Percentiles rank a stretch among this genome's conserved stretches.
Conservation (phyloP, 2,113 vertebrate species). For the Cyprinodon brontotheroides region DNA sequence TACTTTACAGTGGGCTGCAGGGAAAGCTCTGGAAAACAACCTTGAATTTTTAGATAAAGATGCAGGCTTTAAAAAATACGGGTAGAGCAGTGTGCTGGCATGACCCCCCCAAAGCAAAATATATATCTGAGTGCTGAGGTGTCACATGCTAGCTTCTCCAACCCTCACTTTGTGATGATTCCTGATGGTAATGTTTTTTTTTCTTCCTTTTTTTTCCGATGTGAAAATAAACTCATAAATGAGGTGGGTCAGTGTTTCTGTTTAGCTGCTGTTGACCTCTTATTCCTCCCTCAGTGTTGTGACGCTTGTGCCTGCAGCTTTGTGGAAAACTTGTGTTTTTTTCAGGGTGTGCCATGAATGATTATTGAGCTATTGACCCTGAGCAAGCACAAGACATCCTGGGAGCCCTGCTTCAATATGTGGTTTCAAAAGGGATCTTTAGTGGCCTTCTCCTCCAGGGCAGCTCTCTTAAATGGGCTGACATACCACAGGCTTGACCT, state of each 20-base stretch:
- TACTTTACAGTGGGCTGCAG: constrained; percentile 11
- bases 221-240: background rate
- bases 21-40: constrained; percentile 6
- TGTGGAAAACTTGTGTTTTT: background rate
- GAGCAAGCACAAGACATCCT: constrained; percentile 2
- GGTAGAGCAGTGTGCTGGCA: background rate
- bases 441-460: background rate
- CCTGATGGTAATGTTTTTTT: background rate
- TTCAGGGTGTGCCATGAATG: background rate
- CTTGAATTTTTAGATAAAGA: constrained; percentile 28
- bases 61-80: constrained; percentile 3
- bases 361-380: constrained; percentile 17
- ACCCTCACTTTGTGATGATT: constrained; percentile 1
- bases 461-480: constrained; percentile 1
- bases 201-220: background rate
- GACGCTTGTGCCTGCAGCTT: constrained; percentile 3
- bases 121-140: constrained; percentile 3
- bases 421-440: constrained; percentile 2
- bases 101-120: constrained; percentile 15
- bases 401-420: constrained; percentile 2
- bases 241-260: background rate
- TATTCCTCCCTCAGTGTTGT: background rate
- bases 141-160: constrained; percentile 22
- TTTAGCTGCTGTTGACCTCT: background rate
- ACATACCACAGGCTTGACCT: constrained; percentile 14